phyloP scores from a whole-genome alignment of 2,888 invertebrate genomes.

The Dryobotodes eremita region DNA sequence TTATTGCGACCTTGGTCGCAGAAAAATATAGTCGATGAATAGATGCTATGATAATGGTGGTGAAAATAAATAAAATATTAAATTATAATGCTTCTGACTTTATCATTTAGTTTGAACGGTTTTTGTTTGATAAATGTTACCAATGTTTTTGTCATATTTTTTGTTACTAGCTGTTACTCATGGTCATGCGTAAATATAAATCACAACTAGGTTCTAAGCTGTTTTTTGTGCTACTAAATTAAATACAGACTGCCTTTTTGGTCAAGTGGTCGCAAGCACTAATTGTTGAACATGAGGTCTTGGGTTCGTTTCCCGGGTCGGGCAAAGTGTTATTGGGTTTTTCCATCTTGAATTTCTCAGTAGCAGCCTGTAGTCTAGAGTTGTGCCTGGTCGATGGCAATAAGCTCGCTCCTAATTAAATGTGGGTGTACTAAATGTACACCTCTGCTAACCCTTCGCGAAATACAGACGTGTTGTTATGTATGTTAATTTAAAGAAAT shows the following conservation, averaged over 20 bases:
- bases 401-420: background rate
- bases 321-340: background rate
- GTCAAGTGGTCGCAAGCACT: background rate
- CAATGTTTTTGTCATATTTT: background rate
- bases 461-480: no score
- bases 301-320: background rate
- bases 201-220: background rate
- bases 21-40: background rate
- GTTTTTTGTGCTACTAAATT: background rate
- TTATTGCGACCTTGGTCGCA: background rate
- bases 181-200: background rate
- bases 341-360: background rate
- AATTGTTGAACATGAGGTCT: background rate
- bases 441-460: no score
- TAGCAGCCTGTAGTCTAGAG: background rate
- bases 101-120: background rate
- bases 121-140: background rate
- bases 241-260: background rate
- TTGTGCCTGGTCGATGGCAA: background rate
- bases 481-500: no score
- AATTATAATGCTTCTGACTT: background rate
- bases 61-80: constrained; percentile 1
- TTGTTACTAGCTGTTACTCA: background rate
- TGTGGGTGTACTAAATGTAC: background rate
- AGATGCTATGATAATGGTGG: background rate